Base-by-base conservation (phyloP, 2,888 invertebrate genomes). In the Augiades crinisus region DNA sequence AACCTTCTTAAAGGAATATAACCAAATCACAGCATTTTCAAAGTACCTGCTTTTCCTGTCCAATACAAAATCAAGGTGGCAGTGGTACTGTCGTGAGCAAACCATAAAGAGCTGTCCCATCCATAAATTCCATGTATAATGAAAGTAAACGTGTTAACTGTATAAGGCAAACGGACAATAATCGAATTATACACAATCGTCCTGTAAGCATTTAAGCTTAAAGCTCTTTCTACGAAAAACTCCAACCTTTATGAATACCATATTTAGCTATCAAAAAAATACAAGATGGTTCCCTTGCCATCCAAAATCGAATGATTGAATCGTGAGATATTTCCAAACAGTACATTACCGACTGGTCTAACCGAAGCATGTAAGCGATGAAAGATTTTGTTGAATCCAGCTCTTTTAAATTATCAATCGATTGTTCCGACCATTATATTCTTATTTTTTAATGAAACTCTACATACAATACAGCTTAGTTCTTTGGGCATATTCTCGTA, bases 281-380 rank as follows among this genome's bases (percentile, higher is more conserved):
- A 37, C 34, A 45, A 44, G 40, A 52, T 40, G 38, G 40, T 31
- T 41, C 37, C 49, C 38, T 40, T 43, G 43, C 63, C 57, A 56
- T 54, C 60, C 60, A 56, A 60, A 63, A 60, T 59, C 59, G 44
- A 30, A 64, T 63, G 73, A 75, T 70, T 67, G 65, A 60, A 62
- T 63, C 72, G 68, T 70, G 70, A 65, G 71, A 73, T 65, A 64
- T 61, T 66, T 67, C 62, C 61, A 65, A 70, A 72, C 75, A 70
- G 68, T 70, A 62, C 59, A 70, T 66, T 68, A 44, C 46, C 53
- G 10, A 13, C 19, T 41, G 40, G 45, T 22, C 4, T 2, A 3
- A 50, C 10, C 3, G 1, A 24, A n/a, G 24, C n/a, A 24, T 19
- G 21, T 6, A 10, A 34, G 36, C 50, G 24, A 27, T 19, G 1